phyloP scores from a whole-genome alignment of 2,888 invertebrate genomes.

The Steromphala cineraria region DNA sequence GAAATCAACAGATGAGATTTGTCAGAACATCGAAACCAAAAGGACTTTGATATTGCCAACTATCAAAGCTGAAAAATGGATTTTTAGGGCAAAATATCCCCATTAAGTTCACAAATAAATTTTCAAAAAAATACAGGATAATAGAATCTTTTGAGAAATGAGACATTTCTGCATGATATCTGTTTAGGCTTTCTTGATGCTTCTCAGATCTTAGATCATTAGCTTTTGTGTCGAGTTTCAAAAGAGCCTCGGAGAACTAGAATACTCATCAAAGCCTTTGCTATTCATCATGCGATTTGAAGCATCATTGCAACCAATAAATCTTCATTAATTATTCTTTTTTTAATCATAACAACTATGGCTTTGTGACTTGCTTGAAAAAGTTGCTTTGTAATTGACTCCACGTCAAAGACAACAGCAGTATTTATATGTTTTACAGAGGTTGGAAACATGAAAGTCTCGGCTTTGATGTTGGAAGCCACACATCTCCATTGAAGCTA shows the following conservation, averaged over 20 bases:
- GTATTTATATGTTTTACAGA: slow-evolving; percentile 2
- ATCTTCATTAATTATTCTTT: slow-evolving; percentile 8
- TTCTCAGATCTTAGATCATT: neutral
- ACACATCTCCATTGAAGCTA: neutral
- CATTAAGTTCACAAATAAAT: slow-evolving; percentile 10
- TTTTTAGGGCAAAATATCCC: slow-evolving; percentile 14
- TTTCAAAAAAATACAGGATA: neutral
- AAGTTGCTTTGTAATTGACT: neutral
- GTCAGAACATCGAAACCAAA: neutral
- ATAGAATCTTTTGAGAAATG: neutral
- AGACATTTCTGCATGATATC: neutral
- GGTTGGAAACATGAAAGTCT: neutral
- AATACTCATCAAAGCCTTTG: neutral
- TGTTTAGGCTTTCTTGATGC: neutral
- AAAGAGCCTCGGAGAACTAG: neutral
- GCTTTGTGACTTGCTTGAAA: neutral
- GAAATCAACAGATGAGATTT: slow-evolving; percentile 20
- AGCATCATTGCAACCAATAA: slow-evolving; percentile 4
- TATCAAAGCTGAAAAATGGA: slow-evolving; percentile 1
- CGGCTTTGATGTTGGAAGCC: neutral
- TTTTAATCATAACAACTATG: neutral
- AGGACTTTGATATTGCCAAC: slow-evolving; percentile 10
- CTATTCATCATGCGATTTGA: slow-evolving; percentile 4
- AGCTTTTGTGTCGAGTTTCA: slow-evolving; percentile 9
- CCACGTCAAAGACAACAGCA: slow-evolving; percentile 4